Evolutionary conservation across 2,113 vertebrate genomes (phyloP).

Genomic region (Rhea americana): DNA sequence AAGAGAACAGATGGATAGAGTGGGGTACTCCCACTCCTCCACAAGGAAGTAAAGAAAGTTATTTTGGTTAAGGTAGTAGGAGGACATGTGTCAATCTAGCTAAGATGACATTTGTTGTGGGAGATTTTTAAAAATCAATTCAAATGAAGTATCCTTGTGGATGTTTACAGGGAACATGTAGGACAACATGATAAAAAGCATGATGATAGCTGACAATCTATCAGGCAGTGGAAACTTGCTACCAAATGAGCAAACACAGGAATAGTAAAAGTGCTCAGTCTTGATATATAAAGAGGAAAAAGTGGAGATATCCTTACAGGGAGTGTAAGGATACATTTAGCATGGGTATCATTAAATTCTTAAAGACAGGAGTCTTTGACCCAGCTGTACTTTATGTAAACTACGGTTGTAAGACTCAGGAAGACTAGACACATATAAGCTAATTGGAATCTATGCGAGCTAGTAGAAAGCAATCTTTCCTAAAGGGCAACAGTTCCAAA

Average conservation of each 20-base stretch:
- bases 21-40: background rate
- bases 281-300: background rate
- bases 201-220: background rate
- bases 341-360: background rate
- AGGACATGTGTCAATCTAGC: slow-evolving; percentile 60
- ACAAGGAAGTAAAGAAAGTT: slow-evolving; percentile 36
- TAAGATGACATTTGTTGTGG: background rate
- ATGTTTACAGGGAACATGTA: slow-evolving; percentile 27
- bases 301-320: background rate
- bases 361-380: slow-evolving; percentile 12
- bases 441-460: background rate
- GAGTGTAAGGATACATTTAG: background rate
- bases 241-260: slow-evolving; percentile 24
- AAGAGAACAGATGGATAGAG: slow-evolving; percentile 61
- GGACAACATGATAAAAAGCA: slow-evolving; percentile 2
- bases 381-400: background rate
- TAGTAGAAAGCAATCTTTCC: background rate
- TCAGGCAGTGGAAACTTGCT: slow-evolving; percentile 1
- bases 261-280: background rate
- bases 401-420: background rate
- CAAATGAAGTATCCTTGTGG: slow-evolving; percentile 14
- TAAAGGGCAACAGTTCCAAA: background rate
- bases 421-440: background rate
- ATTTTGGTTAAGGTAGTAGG: slow-evolving; percentile 58
- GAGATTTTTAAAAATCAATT: slow-evolving; percentile 10